Conservation (phyloP, 2,797 vertebrate species). For the Premnoplex brunnescens region DNA sequence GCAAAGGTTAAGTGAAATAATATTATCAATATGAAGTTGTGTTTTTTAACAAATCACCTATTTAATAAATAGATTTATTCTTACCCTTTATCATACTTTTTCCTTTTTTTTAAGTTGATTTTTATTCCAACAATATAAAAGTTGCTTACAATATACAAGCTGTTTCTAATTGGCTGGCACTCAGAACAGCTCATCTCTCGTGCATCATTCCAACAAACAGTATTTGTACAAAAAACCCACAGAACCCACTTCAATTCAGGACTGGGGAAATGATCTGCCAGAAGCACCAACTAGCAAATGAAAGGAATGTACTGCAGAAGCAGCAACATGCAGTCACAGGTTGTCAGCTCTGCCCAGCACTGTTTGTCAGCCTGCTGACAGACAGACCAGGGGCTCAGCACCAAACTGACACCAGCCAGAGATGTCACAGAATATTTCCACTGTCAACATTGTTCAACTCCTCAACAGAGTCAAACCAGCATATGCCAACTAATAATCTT, state of each 20-base stretch:
- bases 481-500: background rate
- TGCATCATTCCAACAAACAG: background rate
- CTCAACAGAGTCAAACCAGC: background rate
- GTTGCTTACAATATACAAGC: background rate
- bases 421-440: background rate
- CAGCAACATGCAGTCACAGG: background rate
- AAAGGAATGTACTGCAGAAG: background rate
- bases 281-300: background rate
- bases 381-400: background rate
- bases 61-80: background rate
- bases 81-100: background rate
- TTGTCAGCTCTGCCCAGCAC: background rate
- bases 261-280: background rate
- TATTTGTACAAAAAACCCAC: background rate
- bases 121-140: background rate
- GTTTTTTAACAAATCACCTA: background rate
- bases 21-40: accelerated
- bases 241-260: background rate
- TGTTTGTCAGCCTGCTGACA: background rate
- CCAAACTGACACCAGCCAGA: background rate
- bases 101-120: background rate
- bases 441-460: background rate
- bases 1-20: background rate
- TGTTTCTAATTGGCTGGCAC: background rate
- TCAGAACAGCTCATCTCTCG: background rate